Percentiles rank a stretch among this genome's conserved stretches.
These are phyloP conservation scores for Autographa pulchrina DNA, from an alignment of 2,888 invertebrate species.

Conservation along the genomic window DNA sequence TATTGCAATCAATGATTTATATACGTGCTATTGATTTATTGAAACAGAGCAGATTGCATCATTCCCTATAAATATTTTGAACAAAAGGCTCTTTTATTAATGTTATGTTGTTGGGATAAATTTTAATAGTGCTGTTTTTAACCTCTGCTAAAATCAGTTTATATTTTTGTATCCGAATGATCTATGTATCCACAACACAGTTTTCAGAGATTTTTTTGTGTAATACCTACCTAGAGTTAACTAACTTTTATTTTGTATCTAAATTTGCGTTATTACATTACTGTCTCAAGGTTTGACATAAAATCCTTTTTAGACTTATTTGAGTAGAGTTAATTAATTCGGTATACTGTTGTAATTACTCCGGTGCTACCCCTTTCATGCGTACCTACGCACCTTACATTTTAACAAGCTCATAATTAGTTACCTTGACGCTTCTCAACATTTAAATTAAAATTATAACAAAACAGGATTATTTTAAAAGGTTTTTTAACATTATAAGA, in stretches of 20 bases:
- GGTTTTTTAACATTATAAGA: no score
- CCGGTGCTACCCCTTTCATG: conserved; percentile 2
- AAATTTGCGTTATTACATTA: no score
- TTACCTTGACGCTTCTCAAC: not conserved
- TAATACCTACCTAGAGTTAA: no score
- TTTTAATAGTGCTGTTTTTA: conserved; percentile 8
- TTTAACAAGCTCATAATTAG: conserved; percentile 4
- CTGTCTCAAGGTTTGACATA: not conserved
- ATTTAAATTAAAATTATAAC: not conserved
- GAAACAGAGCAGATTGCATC: conserved; percentile 34
- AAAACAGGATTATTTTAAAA: no score
- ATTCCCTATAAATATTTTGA: conserved; percentile 38
- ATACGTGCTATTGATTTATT: conserved; percentile 57
- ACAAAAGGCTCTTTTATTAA: conserved; percentile 39
- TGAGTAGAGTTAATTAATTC: not conserved
- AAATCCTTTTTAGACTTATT: not conserved
- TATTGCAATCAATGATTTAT: conserved; percentile 74
- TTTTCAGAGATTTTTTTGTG: no score
- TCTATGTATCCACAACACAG: not conserved
- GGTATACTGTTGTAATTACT: conserved; percentile 4
- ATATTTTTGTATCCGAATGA: not conserved
- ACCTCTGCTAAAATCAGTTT: not conserved
- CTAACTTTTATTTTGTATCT: no score
- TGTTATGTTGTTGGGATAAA: conserved; percentile 24
- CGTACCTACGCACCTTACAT: conserved; percentile 2